Evolutionary conservation across 2,888 invertebrate species (phyloP).

Genomic region (Blastobasis lacticolella): DNA sequence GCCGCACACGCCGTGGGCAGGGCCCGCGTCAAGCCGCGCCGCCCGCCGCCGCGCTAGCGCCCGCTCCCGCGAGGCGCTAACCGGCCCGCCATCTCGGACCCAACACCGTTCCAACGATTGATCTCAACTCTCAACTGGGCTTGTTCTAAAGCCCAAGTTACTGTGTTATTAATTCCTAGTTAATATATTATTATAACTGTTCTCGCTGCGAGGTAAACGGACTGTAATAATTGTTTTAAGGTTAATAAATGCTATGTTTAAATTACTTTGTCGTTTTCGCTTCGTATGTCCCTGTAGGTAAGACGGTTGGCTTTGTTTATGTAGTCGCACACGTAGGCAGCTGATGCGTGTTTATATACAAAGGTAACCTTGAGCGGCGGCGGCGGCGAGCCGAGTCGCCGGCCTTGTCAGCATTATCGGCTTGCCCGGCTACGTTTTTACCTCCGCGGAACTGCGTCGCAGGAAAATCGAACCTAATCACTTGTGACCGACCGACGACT

Average conservation of each 20-base stretch:
- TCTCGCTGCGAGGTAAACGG: slow-evolving; percentile 41
- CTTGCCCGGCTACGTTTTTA: background rate
- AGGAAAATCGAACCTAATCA: slow-evolving; percentile 9
- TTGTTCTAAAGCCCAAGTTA: slow-evolving; percentile 64
- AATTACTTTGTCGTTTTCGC: slow-evolving; percentile 29
- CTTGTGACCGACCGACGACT: background rate
- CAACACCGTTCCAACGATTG: slow-evolving; percentile 59
- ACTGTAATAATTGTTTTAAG: slow-evolving; percentile 64
- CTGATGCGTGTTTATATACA: slow-evolving; percentile 61
- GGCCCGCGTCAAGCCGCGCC: slow-evolving; percentile 17
- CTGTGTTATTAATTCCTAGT: slow-evolving; percentile 70
- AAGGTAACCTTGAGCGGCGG: slow-evolving; percentile 58
- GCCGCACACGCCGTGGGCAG: slow-evolving; percentile 37
- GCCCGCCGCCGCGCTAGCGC: background rate
- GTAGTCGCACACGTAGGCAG: slow-evolving; percentile 15
- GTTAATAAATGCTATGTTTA: slow-evolving; percentile 43
- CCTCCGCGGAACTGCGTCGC: slow-evolving; percentile 22
- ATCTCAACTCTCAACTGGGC: slow-evolving; percentile 60
- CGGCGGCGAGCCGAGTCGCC: slow-evolving; percentile 30
- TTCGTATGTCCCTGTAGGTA: background rate
- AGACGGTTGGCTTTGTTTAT: slow-evolving; percentile 14
- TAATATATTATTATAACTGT: slow-evolving; percentile 56
- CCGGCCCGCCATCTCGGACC: slow-evolving; percentile 31
- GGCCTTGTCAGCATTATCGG: slow-evolving; percentile 37
- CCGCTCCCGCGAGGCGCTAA: slow-evolving; percentile 11